phyloP scores from a whole-genome alignment of 2,888 invertebrate genomes.

The Trissolcus brochymenae region DNA sequence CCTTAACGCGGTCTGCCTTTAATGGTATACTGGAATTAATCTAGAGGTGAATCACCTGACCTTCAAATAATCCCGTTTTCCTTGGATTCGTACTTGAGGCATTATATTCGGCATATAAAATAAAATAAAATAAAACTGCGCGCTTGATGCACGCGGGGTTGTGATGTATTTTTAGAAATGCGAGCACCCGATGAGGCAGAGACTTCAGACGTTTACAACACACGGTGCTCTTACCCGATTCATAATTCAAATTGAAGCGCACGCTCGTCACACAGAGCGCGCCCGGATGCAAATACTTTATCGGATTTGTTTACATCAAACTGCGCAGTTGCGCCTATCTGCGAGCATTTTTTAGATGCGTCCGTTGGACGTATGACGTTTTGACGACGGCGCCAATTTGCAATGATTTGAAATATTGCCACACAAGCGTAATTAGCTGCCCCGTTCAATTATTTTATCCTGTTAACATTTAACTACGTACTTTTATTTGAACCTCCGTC shows the following conservation, averaged over 20 bases:
- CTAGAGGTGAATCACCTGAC: constrained; percentile 55
- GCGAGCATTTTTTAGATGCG: constrained; percentile 20
- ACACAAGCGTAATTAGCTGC: neutral
- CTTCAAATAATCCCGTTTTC: constrained; percentile 57
- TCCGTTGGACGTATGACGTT: constrained; percentile 22
- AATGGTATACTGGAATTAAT: constrained; percentile 54
- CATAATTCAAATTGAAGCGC: constrained; percentile 38
- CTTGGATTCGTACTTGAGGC: constrained; percentile 54
- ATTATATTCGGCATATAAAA: constrained; percentile 44
- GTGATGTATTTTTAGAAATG: constrained; percentile 48
- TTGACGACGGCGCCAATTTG: constrained; percentile 32
- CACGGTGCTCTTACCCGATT: neutral
- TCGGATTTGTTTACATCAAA: constrained; percentile 29
- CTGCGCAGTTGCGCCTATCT: constrained; percentile 38
- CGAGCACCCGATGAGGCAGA: constrained; percentile 31
- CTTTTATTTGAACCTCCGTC: too few species aligned
- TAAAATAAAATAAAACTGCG: constrained; percentile 27
- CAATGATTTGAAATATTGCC: constrained; percentile 12
- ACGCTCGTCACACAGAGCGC: constrained; percentile 15
- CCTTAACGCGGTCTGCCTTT: constrained; percentile 39
- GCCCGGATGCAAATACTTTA: constrained; percentile 27
- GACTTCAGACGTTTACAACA: constrained; percentile 29
- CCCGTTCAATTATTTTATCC: neutral
- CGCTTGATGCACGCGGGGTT: constrained; percentile 22
- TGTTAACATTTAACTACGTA: too few species aligned